Evolutionary conservation across 2,797 vertebrate species (phyloP), one percentile per base, ranked within the genome.

Genomic region (Apogon hyalosoma): DNA sequence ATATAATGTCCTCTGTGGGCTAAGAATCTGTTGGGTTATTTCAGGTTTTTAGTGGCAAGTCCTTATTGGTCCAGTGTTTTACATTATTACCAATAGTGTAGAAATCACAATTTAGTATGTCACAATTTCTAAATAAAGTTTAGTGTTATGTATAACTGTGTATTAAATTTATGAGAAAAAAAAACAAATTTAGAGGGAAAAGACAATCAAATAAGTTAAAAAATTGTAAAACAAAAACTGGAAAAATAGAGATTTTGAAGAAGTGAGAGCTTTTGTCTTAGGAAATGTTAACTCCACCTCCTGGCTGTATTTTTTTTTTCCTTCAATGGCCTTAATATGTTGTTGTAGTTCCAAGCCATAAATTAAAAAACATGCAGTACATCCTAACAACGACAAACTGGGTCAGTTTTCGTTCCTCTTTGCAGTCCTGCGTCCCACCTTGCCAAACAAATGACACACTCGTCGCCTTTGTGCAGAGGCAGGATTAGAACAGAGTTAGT

Each of bases 1-100:
- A 75, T 83, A 64, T 69, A 52, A 65, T 67, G 75, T 83, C 80
- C 84, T 82, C 70, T 60, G 9, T 72, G 48, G 54, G 46, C 43
- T 63, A 54, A 65, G 40, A 84, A 70, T 71, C 49, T 14, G 16
- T 69, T 53, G 15, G 16, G 28, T 69, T 75, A 49, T 61, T 66
- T 18, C n/a, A 13, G 56, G 13, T 15, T 69, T 63, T 64, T 65
- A n/a, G 51, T 64, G 15, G 14, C 2, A 48, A 28, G 28, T 57
- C 52, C 61, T 21, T 3, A 45, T 69, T 40, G 33, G 15, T 58
- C 43, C n/a, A 43, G 4, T 28, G 21, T 39, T 12, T 24, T 52
- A 39, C 8, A 52, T 62, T 12, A 42, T 54, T 36, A 46, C 45
- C 21, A 52, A 9, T 68, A 19, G 33, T 10, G 8, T 2, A 36